Evolutionary conservation across 2,888 invertebrate species (phyloP).

Genomic region (Himalopsyche tibetana): DNA sequence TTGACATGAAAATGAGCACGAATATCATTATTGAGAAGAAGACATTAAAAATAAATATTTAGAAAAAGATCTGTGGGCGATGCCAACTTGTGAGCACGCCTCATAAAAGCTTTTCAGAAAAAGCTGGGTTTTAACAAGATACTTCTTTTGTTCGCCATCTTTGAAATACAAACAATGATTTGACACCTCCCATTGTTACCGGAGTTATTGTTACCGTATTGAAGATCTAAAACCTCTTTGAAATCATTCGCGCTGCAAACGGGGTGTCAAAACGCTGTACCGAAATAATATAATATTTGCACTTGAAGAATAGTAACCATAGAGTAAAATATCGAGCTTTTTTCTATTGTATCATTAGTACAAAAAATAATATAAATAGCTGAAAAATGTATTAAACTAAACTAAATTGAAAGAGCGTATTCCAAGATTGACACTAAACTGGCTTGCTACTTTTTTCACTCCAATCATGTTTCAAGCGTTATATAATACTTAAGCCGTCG

Average conservation of each 20-base stretch:
- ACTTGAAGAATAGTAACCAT: no score
- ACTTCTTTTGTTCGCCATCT: slow-evolving; percentile 21
- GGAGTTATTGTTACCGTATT: background rate
- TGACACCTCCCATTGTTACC: slow-evolving; percentile 13
- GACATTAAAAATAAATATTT: background rate
- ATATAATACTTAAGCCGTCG: no score
- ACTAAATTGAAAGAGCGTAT: no score
- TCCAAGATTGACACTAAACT: no score
- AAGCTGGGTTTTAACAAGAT: background rate
- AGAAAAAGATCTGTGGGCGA: background rate
- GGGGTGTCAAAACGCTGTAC: background rate
- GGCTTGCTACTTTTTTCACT: no score
- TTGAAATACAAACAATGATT: slow-evolving; percentile 26
- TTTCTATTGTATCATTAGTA: no score
- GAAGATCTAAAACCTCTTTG: background rate
- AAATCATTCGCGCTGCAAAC: slow-evolving; percentile 17
- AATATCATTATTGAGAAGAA: background rate
- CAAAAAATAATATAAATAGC: no score
- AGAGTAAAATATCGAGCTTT: no score
- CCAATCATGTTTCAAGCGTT: no score
- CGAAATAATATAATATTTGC: background rate
- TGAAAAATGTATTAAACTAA: no score
- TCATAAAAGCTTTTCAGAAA: background rate
- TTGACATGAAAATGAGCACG: background rate
- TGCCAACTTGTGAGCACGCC: background rate